phyloP scores from a whole-genome alignment of 2,888 invertebrate genomes.

The Barypeithes pellucidus region DNA sequence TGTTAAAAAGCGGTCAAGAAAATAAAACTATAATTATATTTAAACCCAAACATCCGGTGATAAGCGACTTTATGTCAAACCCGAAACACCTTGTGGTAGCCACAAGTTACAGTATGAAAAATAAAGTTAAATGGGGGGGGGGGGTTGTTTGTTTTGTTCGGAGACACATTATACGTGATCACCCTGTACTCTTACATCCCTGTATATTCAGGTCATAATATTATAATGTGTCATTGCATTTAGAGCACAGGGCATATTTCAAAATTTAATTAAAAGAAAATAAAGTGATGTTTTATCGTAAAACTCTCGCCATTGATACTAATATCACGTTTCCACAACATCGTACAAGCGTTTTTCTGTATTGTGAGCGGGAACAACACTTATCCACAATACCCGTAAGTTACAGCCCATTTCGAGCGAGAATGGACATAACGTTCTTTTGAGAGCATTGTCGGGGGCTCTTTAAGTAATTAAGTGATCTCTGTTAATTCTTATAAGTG shows the following conservation, averaged over 20 bases:
- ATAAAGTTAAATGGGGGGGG: no score
- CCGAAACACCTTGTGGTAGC: no score
- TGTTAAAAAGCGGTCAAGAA: no score
- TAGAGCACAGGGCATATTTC: not conserved
- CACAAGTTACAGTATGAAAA: no score
- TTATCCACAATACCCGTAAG: conserved; percentile 38
- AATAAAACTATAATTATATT: no score
- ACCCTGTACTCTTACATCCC: no score
- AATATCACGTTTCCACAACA: conserved; percentile 9
- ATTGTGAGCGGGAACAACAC: conserved; percentile 31
- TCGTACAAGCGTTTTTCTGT: conserved; percentile 25
- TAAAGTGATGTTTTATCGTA: not conserved
- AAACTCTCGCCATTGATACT: conserved; percentile 22
- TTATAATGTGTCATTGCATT: no score
- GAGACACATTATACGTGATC: no score
- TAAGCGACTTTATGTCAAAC: no score
- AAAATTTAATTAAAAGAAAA: conserved; percentile 6
- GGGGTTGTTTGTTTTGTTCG: no score
- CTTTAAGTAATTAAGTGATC: conserved; percentile 46
- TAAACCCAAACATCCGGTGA: no score
- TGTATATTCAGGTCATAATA: no score
- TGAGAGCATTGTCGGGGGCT: conserved; percentile 36
- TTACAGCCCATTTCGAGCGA: conserved; percentile 38
- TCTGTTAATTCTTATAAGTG: conserved; percentile 47
- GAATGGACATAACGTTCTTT: conserved; percentile 40